These are phyloP conservation scores for Pyralis farinalis DNA, from an alignment of 2,888 invertebrate species.

Conservation along the genomic window DNA sequence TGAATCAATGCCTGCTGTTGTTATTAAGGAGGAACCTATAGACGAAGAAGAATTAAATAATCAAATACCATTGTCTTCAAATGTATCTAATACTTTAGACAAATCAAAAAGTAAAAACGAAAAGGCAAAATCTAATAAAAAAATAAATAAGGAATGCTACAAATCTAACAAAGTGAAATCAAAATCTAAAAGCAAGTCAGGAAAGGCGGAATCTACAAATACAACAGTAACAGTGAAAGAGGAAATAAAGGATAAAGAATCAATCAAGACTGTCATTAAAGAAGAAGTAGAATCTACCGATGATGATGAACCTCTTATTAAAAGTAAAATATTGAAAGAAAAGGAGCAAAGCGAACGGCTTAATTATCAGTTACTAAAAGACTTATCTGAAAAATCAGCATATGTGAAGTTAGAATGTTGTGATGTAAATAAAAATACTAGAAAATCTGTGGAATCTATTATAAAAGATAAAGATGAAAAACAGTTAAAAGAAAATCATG, in stretches of 20 bases:
- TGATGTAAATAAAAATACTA: slow-evolving; percentile 63
- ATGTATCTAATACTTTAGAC: slow-evolving; percentile 7
- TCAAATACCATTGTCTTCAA: slow-evolving; percentile 14
- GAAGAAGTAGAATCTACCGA: slow-evolving; percentile 65
- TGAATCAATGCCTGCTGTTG: slow-evolving; percentile 21
- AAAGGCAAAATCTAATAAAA: slow-evolving; percentile 35
- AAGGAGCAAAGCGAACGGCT: slow-evolving; percentile 55
- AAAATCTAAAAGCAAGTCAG: slow-evolving; percentile 40
- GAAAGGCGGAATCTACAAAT: slow-evolving; percentile 29
- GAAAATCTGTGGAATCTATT: slow-evolving; percentile 55
- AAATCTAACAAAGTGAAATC: slow-evolving; percentile 39
- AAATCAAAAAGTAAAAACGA: slow-evolving; percentile 30
- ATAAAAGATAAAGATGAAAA: slow-evolving; percentile 55
- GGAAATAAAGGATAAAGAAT: slow-evolving; percentile 36
- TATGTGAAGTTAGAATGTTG: slow-evolving; percentile 74
- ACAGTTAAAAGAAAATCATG: slow-evolving; percentile 1
- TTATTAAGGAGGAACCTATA: slow-evolving; percentile 59
- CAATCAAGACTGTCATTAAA: slow-evolving; percentile 45
- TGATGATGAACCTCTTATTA: slow-evolving; percentile 67
- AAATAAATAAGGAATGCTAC: slow-evolving; percentile 37
- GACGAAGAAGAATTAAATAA: slow-evolving; percentile 49
- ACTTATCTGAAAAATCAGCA: slow-evolving; percentile 70
- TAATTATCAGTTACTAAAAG: slow-evolving; percentile 64
- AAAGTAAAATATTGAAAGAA: slow-evolving; percentile 66
- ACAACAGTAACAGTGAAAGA: slow-evolving; percentile 29